Conservation (phyloP, 1,140 invertebrate genomes). For the Papilio aristodemus region DNA sequence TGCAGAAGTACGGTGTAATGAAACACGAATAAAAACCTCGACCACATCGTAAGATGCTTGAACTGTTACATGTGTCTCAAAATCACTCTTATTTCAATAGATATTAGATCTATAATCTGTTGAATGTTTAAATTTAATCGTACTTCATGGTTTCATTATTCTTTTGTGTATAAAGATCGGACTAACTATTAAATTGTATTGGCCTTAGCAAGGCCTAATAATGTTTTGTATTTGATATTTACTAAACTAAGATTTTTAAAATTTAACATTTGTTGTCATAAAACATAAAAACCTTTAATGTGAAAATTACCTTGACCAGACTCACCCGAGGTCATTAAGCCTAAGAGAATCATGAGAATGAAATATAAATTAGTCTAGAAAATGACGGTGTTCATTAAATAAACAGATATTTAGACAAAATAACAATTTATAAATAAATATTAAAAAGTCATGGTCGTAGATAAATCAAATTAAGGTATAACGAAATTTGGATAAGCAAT, state of each 20-base stretch:
- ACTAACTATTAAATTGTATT: neutral
- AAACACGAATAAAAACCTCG: slow-evolving; percentile 16
- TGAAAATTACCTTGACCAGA: too few species aligned
- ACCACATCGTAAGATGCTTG: neutral
- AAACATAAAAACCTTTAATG: too few species aligned
- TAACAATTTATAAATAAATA: neutral
- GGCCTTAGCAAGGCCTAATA: neutral
- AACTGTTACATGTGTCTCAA: neutral
- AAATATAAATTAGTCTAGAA: too few species aligned
- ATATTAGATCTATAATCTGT: neutral
- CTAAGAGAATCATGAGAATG: too few species aligned
- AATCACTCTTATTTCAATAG: neutral
- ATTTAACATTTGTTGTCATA: too few species aligned
- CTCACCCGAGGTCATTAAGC: too few species aligned
- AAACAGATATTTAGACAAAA: too few species aligned
- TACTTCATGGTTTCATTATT: neutral
- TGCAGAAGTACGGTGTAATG: slow-evolving; percentile 5
- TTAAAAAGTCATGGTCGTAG: too few species aligned
- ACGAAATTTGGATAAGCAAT: neutral
- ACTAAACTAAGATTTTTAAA: neutral
- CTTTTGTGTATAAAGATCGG: neutral
- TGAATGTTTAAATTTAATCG: slow-evolving; percentile 12
- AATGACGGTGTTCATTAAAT: too few species aligned
- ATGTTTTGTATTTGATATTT: neutral
- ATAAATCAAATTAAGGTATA: neutral